Evolutionary conservation across 1,140 invertebrate genomes (phyloP).

Genomic region (Notospermus geniculatus): DNA sequence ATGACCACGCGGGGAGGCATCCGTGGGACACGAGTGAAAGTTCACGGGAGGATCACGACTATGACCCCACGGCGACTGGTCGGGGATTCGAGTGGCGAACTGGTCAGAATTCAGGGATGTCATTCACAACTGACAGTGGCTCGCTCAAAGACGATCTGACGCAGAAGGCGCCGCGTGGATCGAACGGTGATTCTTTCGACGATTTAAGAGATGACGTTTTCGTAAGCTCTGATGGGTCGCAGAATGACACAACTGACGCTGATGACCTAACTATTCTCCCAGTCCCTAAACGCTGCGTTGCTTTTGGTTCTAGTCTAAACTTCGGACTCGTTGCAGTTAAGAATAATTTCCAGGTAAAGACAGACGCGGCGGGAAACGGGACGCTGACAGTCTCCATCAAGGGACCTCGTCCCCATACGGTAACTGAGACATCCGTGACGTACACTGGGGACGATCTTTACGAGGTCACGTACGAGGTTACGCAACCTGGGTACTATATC

Average conservation of each 20-base stretch:
- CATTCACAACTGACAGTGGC: too few species aligned
- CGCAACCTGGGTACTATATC: conserved; percentile 42
- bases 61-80: too few species aligned
- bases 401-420: conserved; percentile 36
- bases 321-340: conserved; percentile 37
- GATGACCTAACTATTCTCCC: not conserved
- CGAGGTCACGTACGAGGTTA: conserved; percentile 44
- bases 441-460: conserved; percentile 46
- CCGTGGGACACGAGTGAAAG: not conserved
- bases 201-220: too few species aligned
- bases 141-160: too few species aligned
- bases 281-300: conserved; percentile 17
- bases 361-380: conserved; percentile 31
- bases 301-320: conserved; percentile 33
- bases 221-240: too few species aligned
- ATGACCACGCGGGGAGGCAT: not conserved
- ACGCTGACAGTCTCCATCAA: conserved; percentile 38
- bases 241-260: too few species aligned
- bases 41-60: too few species aligned
- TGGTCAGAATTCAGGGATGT: too few species aligned
- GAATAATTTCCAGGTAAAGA: conserved; percentile 45
- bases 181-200: too few species aligned
- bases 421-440: conserved; percentile 35
- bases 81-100: too few species aligned
- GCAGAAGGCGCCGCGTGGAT: too few species aligned